These are phyloP conservation scores for Chloroclystis v-ata DNA, from an alignment of 2,888 invertebrate genomes.

Conservation along the genomic window DNA sequence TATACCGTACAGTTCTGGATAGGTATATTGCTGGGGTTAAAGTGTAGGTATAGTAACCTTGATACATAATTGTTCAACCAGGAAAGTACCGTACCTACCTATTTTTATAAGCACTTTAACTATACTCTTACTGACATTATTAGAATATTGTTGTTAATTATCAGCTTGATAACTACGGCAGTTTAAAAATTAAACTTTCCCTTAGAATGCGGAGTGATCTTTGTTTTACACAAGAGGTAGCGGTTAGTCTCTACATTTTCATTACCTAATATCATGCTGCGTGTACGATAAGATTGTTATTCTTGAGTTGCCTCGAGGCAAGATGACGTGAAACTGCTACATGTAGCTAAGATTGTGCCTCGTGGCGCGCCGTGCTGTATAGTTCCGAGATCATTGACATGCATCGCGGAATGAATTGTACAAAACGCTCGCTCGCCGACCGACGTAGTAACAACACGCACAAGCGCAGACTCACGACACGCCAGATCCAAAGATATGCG, in stretches of 20 bases:
- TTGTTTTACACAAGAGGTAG: no score
- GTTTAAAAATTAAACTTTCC: not conserved
- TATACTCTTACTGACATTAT: no score
- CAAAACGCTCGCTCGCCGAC: constrained; percentile 35
- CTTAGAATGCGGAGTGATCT: not conserved
- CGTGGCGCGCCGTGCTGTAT: constrained; percentile 22
- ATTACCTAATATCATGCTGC: not conserved
- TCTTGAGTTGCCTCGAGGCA: constrained; percentile 13
- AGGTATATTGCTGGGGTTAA: constrained; percentile 40
- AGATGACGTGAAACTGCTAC: constrained; percentile 24
- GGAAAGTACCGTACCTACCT: constrained; percentile 65
- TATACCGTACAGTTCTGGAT: constrained; percentile 22
- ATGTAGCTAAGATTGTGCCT: constrained; percentile 26
- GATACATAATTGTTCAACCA: no score
- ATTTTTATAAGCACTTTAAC: constrained; percentile 64
- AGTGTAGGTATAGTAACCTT: constrained; percentile 48
- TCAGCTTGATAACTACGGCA: no score
- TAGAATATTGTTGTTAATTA: no score
- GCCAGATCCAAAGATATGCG: constrained; percentile 18
- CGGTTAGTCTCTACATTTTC: not conserved
- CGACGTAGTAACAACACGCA: constrained; percentile 38
- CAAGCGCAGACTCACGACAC: constrained; percentile 31
- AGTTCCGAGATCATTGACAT: constrained; percentile 46
- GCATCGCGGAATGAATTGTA: constrained; percentile 40
- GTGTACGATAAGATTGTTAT: constrained; percentile 6